phyloP scores from a whole-genome alignment of 2,797 vertebrate genomes.

The Spinus olivaceus region DNA sequence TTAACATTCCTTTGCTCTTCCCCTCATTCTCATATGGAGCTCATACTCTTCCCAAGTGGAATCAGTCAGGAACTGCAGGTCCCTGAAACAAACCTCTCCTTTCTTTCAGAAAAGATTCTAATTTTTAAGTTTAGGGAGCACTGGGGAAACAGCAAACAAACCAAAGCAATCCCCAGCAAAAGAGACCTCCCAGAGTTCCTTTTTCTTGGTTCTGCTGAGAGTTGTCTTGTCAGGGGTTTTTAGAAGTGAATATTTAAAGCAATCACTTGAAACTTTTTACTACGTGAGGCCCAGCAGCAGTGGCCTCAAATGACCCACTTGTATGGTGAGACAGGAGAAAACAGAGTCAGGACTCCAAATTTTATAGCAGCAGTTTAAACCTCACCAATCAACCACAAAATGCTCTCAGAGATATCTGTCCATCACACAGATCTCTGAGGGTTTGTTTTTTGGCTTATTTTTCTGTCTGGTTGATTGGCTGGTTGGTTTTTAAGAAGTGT shows the following conservation, averaged over 20 bases:
- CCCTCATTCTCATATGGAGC: background rate
- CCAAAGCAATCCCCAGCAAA: background rate
- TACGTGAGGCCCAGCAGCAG: background rate
- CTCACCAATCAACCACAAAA: background rate
- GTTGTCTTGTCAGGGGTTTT: background rate
- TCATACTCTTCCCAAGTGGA: background rate
- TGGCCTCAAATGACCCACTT: background rate
- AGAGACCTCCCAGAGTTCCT: background rate
- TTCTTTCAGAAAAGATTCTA: background rate
- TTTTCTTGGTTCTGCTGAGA: background rate
- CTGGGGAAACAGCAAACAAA: background rate
- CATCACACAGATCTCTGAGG: background rate
- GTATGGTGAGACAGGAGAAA: background rate
- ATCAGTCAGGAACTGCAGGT: background rate
- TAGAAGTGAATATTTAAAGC: background rate
- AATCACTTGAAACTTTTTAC: background rate
- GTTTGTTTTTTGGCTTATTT: accelerated
- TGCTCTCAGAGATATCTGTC: background rate
- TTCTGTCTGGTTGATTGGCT: background rate
- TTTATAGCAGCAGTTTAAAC: background rate
- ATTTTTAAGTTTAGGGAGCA: background rate
- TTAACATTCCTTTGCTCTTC: background rate
- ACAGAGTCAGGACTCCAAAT: background rate
- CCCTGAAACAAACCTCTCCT: background rate
- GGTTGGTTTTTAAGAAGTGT: background rate